Conservation (phyloP, 2,888 invertebrate genomes). For the Lasioglossum calceatum region DNA sequence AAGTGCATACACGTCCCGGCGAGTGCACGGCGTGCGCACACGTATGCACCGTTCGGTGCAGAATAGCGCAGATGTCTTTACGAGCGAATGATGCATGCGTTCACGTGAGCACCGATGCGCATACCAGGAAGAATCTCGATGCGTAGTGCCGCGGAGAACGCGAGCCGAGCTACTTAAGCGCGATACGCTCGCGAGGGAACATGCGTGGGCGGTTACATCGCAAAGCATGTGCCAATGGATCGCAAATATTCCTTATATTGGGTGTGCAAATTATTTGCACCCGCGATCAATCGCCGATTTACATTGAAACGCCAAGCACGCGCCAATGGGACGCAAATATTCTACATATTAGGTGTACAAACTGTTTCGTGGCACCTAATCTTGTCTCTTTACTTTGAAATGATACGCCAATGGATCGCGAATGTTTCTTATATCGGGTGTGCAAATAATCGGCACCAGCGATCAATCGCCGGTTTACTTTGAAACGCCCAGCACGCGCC, state of each 20-base stretch:
- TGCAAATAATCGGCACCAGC: too few species aligned
- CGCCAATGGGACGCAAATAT: too few species aligned
- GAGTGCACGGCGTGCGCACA: background rate
- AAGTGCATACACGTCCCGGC: conserved; percentile 8
- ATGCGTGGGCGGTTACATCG: conserved; percentile 51
- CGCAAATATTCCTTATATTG: background rate
- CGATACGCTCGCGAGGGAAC: conserved; percentile 42
- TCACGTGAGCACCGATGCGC: conserved; percentile 66
- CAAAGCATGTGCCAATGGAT: conserved; percentile 35
- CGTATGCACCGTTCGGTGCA: conserved; percentile 22
- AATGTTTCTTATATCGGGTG: too few species aligned
- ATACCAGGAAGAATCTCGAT: conserved; percentile 73
- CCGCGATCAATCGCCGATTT: background rate
- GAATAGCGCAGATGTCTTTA: conserved; percentile 54
- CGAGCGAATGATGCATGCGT: conserved; percentile 72
- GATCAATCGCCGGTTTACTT: too few species aligned
- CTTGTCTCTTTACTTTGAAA: too few species aligned
- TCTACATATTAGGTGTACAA: too few species aligned
- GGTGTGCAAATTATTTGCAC: background rate
- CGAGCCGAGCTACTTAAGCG: conserved; percentile 45
- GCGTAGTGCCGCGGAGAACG: conserved; percentile 62
- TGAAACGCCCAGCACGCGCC: too few species aligned
- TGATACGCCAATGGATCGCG: too few species aligned
- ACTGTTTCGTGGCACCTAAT: too few species aligned
- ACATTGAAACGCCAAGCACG: too few species aligned